Base-by-base conservation (phyloP, 1,140 invertebrate genomes). In the Solenopsis fugax region DNA sequence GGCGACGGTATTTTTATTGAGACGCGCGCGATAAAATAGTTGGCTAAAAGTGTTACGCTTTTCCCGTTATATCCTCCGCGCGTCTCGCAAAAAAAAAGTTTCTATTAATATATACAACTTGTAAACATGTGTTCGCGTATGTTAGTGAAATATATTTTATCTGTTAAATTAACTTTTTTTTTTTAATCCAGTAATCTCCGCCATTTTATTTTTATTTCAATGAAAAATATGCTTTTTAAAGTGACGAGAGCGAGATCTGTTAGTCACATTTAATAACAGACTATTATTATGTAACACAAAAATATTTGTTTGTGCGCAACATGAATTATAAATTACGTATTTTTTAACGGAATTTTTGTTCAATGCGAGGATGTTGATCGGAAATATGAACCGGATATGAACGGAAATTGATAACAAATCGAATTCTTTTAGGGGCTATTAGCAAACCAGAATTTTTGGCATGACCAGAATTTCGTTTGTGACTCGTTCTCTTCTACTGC, bases 1-100 rank as follows among this genome's bases (percentile, higher is more conserved):
- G 37, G 7, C 18, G 24, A 24, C 10, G 76, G 18, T 56, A 76
- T 41, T 78, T 78, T 52, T 65, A 78, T 64, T 37, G 60, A 50
- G 65, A 9, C 16, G 37, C 16, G 13, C 13, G 12, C 13, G 60
- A 80, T 80, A 48, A 82, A 72, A 82, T 48, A 72, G 67, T 72
- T 13, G 18, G 52, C 78, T 72, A 56, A 72, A 72, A 82, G 21
- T 67, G 67, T 72, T 58, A n/a, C 50, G 21, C 34, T 45, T 58
- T n/a, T 80, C 52, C 37, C 6, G 21, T 67, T 67, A 80, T 67
- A 67, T 67, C 4, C 29, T 34, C 45, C 1, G n/a, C 4, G n/a
- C 10, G 48, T 6, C 29, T 67, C n/a, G n/a, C n/a, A n/a, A 52
- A 64, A 76, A 29, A 76, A 62, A 41, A 41, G 13, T 73, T 13